These are phyloP conservation scores for Archivesica marissinica DNA, from an alignment of 1,140 invertebrate species.

Conservation along the genomic window DNA sequence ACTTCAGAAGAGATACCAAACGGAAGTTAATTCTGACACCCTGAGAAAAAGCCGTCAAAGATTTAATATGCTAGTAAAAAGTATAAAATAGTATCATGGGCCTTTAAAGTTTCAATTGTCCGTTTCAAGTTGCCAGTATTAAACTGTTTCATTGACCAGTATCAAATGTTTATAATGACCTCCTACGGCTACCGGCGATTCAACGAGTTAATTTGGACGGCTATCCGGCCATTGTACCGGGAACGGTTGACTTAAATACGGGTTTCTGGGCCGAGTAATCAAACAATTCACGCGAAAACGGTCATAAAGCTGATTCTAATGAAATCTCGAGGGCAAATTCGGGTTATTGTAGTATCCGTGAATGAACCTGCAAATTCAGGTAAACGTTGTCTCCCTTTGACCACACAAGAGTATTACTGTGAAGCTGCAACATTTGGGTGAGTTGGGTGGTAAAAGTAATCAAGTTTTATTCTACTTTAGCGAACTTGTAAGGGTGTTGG, in stretches of 20 bases:
- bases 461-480: no score
- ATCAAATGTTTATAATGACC: conserved; percentile 42
- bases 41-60: not conserved
- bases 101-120: conserved; percentile 25
- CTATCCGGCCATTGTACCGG: conserved; percentile 2
- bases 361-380: not conserved
- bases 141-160: conserved; percentile 42
- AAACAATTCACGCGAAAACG: conserved; percentile 26
- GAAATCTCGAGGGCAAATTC: conserved; percentile 5
- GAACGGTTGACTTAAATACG: conserved; percentile 8
- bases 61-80: not conserved
- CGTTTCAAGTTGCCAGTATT: conserved; percentile 19
- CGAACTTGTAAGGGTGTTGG: no score
- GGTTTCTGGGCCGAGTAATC: conserved; percentile 23
- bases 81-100: not conserved
- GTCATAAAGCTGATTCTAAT: conserved; percentile 41
- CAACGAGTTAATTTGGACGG: conserved; percentile 37
- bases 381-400: conserved; percentile 15
- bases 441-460: no score
- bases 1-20: not conserved
- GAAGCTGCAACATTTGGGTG: no score
- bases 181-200: not conserved
- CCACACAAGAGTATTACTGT: no score
- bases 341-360: not conserved
- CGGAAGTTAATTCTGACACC: conserved; percentile 29